These are phyloP conservation scores for Acleris laterana DNA, from an alignment of 2,888 invertebrate genomes.

Conservation along the genomic window DNA sequence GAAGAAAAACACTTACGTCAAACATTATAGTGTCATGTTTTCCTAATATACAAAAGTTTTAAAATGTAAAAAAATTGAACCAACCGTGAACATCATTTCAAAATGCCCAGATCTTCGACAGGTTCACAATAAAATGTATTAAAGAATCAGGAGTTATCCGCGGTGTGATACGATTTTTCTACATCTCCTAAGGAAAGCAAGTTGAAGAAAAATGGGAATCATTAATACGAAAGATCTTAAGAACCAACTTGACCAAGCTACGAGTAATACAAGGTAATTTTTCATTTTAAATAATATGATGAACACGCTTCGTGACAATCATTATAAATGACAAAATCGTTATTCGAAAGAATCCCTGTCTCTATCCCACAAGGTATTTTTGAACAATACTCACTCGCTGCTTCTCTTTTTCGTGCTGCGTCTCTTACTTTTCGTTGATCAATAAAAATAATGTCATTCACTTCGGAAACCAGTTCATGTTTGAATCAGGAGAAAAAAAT, in stretches of 20 bases:
- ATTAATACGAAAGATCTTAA: slow-evolving; percentile 49
- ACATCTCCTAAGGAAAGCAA: not conserved
- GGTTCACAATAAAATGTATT: not conserved
- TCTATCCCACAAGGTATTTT: too few relatives aligned
- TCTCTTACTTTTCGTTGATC: too few relatives aligned
- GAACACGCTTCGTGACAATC: not conserved
- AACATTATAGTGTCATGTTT: slow-evolving; percentile 1
- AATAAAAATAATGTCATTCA: too few relatives aligned
- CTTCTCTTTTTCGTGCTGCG: too few relatives aligned
- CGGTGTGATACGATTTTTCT: not conserved
- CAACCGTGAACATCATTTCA: not conserved
- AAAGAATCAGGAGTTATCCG: not conserved
- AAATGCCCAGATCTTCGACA: not conserved
- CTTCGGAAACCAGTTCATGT: too few relatives aligned
- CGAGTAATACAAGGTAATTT: slow-evolving; percentile 66
- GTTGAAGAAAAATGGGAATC: slow-evolving; percentile 54
- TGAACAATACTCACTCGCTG: too few relatives aligned
- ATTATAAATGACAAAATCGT: not conserved
- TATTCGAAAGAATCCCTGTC: not conserved
- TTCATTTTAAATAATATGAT: not conserved
- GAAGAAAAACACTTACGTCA: slow-evolving; percentile 5
- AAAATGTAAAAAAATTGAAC: slow-evolving; percentile 19
- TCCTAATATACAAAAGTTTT: slow-evolving; percentile 3
- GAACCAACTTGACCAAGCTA: slow-evolving; percentile 61
- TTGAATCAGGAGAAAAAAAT: too few relatives aligned